Conservation (phyloP, 2,797 vertebrate species). For the Pseudotriccus pelzelni region DNA sequence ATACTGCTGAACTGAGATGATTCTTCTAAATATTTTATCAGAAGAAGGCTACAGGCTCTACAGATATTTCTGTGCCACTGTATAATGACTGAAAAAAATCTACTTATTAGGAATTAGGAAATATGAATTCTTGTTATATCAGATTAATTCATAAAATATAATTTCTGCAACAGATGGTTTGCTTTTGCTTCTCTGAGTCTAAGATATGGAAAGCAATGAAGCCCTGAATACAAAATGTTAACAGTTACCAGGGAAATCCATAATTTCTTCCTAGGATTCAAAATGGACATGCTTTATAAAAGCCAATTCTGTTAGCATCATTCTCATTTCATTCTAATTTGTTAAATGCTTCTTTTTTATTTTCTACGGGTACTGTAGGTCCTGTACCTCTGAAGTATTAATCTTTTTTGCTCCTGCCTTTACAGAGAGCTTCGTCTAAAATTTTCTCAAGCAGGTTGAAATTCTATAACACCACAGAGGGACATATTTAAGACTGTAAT, state of each 20-base stretch:
- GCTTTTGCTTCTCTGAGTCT: not conserved
- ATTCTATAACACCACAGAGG: not conserved
- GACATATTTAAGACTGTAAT: not conserved
- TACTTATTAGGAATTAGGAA: conserved; percentile 8
- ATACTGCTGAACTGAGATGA: not conserved
- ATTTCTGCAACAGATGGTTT: not conserved
- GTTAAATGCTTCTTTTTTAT: not conserved
- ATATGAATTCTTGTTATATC: conserved; percentile 4
- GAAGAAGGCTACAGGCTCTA: not conserved
- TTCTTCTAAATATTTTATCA: conserved; percentile 58
- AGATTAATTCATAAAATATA: conserved; percentile 15
- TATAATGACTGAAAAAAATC: conserved; percentile 44
- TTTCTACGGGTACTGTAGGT: not conserved
- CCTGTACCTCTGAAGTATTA: not conserved
- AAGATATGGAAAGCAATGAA: not conserved
- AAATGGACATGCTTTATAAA: not conserved
- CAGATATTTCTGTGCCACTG: not conserved
- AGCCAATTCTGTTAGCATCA: not conserved
- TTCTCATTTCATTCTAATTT: conserved; percentile 13
- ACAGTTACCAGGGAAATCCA: conserved; percentile 3
- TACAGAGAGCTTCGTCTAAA: not conserved
- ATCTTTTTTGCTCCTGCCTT: not conserved
- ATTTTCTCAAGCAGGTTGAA: not conserved
- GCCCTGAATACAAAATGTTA: not conserved
- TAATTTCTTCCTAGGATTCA: not conserved